These are phyloP conservation scores for Gyps fulvus DNA, from an alignment of 2,113 vertebrate species.

Conservation along the genomic window DNA sequence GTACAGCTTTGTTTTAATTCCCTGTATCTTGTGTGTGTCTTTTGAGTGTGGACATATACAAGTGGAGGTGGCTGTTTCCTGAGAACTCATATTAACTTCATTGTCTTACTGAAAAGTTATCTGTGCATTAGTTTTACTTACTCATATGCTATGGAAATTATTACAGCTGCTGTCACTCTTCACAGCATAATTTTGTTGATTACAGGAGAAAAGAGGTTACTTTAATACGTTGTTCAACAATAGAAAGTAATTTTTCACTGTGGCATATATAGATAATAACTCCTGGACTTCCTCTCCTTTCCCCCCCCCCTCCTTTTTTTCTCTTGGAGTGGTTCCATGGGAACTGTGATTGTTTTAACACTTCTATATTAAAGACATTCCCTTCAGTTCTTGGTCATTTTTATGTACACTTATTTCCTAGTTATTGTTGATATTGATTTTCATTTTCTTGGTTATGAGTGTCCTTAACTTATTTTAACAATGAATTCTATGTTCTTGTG, in stretches of 20 bases:
- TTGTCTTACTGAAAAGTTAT: background rate
- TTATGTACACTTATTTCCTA: background rate
- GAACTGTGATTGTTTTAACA: background rate
- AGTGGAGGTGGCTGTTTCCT: background rate
- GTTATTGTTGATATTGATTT: background rate
- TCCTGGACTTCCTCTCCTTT: background rate
- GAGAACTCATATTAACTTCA: background rate
- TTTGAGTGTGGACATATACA: background rate
- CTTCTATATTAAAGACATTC: background rate
- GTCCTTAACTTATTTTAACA: background rate
- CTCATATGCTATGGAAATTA: background rate
- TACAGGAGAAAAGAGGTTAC: background rate
- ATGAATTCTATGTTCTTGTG: background rate
- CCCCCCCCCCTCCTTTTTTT: fast-evolving
- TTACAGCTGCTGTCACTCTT: background rate
- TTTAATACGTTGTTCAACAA: background rate
- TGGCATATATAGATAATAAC: background rate
- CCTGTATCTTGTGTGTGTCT: background rate
- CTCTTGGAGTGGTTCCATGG: background rate
- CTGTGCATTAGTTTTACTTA: background rate
- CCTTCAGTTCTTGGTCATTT: background rate
- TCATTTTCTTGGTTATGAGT: background rate
- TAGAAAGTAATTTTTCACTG: background rate
- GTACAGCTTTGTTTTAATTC: background rate
- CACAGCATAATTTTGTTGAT: background rate